Evolutionary conservation across 2,113 vertebrate genomes (phyloP).

Genomic region (Microtus ochrogaster): DNA sequence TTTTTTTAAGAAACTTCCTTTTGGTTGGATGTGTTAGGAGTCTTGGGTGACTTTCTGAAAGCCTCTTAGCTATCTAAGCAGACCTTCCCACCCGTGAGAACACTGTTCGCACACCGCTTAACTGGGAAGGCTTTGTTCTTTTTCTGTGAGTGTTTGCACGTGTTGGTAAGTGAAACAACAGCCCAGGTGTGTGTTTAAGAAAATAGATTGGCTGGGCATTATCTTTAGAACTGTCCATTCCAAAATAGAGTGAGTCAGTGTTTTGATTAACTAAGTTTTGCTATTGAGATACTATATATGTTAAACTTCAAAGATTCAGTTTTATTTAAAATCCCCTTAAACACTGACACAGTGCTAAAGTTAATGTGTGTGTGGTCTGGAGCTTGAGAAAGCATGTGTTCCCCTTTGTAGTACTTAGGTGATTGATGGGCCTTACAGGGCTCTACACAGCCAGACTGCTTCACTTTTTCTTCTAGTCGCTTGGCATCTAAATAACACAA

Average conservation of each 20-base stretch:
- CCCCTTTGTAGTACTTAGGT: neutral
- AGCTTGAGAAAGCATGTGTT: neutral
- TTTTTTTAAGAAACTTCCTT: neutral
- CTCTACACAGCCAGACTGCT: neutral
- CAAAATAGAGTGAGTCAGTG: neutral
- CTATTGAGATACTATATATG: conserved; percentile 36
- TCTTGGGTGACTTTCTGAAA: neutral
- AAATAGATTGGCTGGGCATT: conserved; percentile 35
- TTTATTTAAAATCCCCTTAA: conserved; percentile 54
- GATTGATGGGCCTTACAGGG: neutral
- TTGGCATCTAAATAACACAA: conserved; percentile 20
- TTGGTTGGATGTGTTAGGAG: conserved; percentile 12
- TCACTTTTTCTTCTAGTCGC: conserved; percentile 43
- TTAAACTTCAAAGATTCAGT: conserved; percentile 7
- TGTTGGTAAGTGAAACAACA: neutral
- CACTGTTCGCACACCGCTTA: neutral
- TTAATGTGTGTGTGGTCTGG: neutral
- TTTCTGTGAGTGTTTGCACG: neutral
- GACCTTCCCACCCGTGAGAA: neutral
- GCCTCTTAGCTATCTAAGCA: neutral
- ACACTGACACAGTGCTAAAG: conserved; percentile 16
- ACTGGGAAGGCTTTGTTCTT: neutral
- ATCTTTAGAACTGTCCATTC: conserved; percentile 28
- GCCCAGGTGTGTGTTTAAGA: neutral
- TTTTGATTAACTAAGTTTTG: conserved; percentile 46